Percentiles rank a stretch among this genome's conserved stretches.
Evolutionary conservation across 2,113 vertebrate species (phyloP).

Genomic region (Pedetes capensis): DNA sequence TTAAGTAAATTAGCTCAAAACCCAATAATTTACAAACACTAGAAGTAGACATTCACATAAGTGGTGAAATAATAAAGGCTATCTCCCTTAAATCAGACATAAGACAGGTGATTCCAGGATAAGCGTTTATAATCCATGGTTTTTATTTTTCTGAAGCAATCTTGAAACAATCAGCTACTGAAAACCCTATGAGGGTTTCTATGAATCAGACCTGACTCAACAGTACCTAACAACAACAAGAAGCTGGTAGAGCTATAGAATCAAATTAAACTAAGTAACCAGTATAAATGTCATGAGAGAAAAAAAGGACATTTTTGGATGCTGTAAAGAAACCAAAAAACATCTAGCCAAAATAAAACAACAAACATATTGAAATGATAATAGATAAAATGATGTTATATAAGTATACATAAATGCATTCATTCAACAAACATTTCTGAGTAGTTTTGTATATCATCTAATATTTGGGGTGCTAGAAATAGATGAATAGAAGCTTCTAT

Average conservation of each 20-base stretch:
- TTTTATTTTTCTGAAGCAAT: conserved; percentile 1
- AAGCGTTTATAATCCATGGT: not conserved
- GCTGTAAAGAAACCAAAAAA: not conserved
- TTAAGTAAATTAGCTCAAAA: not conserved
- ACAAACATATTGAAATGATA: not conserved
- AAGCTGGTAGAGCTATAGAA: not conserved
- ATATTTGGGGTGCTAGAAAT: not conserved
- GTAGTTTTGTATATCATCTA: not conserved
- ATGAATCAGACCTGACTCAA: too few species aligned
- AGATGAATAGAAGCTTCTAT: not conserved
- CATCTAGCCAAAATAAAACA: not conserved
- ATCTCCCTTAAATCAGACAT: not conserved
- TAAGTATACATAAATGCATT: not conserved
- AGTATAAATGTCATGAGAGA: not conserved
- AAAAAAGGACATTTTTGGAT: not conserved
- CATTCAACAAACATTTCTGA: not conserved
- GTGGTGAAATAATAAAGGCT: conserved; percentile 18
- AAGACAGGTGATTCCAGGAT: not conserved
- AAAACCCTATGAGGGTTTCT: too few species aligned
- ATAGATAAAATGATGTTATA: not conserved
- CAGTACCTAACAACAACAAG: too few species aligned
- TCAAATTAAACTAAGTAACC: not conserved
- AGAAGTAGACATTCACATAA: not conserved
- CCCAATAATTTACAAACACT: not conserved
- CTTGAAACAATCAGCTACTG: too few species aligned